Conservation (phyloP, 2,888 invertebrate genomes). For the Aleiodes leptofemur region DNA sequence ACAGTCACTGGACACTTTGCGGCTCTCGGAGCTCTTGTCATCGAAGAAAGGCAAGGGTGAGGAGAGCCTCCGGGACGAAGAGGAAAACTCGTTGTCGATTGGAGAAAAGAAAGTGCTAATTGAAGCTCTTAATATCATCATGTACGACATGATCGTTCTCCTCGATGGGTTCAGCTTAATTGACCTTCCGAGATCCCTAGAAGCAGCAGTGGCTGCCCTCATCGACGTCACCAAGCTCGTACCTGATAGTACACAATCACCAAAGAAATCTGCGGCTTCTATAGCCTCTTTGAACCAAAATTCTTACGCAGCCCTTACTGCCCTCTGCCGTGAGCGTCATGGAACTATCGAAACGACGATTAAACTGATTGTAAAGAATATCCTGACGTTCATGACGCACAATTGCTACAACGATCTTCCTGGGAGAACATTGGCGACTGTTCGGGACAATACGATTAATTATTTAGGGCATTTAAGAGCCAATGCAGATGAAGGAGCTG, state of each 20-base stretch:
- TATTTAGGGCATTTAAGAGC: slow-evolving; percentile 64
- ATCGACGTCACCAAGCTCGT: slow-evolving; percentile 68
- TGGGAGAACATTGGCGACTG: slow-evolving; percentile 34
- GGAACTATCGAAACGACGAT: slow-evolving; percentile 72
- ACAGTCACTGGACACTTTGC: slow-evolving; percentile 66
- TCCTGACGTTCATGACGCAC: slow-evolving; percentile 72
- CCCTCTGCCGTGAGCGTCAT: slow-evolving; percentile 73
- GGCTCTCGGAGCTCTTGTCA: slow-evolving; percentile 58
- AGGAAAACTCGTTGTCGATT: slow-evolving; percentile 61
- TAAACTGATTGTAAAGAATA: slow-evolving; percentile 71
- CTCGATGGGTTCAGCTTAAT: slow-evolving; percentile 69
- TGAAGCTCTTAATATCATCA: slow-evolving; percentile 67
- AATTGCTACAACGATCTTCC: slow-evolving; percentile 45
- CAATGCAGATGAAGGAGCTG: slow-evolving; percentile 55
- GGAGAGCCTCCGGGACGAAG: slow-evolving; percentile 55
- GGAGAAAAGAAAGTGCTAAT: slow-evolving; percentile 69
- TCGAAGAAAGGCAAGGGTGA: slow-evolving; percentile 45
- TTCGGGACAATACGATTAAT: slow-evolving; percentile 64
- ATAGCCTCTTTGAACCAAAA: slow-evolving; percentile 62
- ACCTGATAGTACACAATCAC: slow-evolving; percentile 59
- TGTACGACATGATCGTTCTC: slow-evolving; percentile 71
- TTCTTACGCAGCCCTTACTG: slow-evolving; percentile 71
- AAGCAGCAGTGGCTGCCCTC: slow-evolving; percentile 70
- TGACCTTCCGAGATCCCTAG: slow-evolving; percentile 74
- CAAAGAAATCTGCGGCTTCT: slow-evolving; percentile 55